These are phyloP conservation scores for Gila robusta DNA, from an alignment of 2,797 vertebrate species.

Conservation along the genomic window DNA sequence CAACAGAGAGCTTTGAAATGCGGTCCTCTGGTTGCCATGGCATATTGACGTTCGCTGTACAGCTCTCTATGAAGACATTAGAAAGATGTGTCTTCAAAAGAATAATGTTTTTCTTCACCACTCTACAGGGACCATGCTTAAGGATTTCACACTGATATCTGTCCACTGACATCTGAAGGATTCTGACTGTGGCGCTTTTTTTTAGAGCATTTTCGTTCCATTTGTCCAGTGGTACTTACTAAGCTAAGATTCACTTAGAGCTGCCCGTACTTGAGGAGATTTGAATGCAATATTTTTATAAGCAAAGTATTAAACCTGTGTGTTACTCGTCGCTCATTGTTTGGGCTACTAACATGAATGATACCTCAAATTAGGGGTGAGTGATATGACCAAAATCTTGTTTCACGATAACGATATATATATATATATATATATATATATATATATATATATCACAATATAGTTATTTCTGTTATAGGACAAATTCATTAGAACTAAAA, in stretches of 20 bases:
- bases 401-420: no score
- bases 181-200: slow-evolving; percentile 7
- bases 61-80: slow-evolving; percentile 58
- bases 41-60: slow-evolving; percentile 63
- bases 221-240: slow-evolving; percentile 3
- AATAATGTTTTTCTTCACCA: slow-evolving; percentile 50
- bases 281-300: neutral
- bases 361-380: neutral
- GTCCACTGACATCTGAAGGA: neutral
- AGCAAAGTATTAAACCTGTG: neutral
- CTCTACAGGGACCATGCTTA: neutral
- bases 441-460: no score
- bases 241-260: slow-evolving; percentile 2
- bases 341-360: neutral
- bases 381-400: no score
- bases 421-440: no score
- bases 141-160: slow-evolving; percentile 44
- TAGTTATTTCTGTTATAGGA: no score
- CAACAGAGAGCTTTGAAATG: slow-evolving; percentile 57
- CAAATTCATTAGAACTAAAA: no score
- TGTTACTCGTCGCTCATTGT: neutral
- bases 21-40: slow-evolving; percentile 63
- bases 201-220: neutral
- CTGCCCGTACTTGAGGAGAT: neutral
- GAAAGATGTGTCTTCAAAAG: slow-evolving; percentile 58